phyloP scores from a whole-genome alignment of 2,113 vertebrate species.

The Lagopus leucura region DNA sequence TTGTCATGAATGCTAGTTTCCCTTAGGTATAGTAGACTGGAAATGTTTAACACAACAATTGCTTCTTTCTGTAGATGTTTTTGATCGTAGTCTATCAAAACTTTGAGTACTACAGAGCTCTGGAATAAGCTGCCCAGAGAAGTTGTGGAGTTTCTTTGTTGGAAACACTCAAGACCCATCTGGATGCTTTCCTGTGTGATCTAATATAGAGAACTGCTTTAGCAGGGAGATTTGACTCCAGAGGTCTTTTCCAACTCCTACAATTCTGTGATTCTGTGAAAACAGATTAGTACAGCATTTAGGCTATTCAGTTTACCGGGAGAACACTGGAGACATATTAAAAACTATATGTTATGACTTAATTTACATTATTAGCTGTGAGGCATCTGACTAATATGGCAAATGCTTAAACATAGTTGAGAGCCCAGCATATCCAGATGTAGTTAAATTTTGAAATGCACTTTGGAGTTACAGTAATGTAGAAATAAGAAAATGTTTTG shows the following conservation, averaged over 20 bases:
- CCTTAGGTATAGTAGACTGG: background rate
- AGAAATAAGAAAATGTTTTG: background rate
- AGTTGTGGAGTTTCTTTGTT: background rate
- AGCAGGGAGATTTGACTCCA: too few relatives aligned
- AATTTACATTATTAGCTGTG: background rate
- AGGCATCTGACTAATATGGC: background rate
- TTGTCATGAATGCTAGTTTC: background rate
- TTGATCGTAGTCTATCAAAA: background rate
- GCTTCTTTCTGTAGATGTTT: background rate
- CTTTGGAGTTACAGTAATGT: background rate
- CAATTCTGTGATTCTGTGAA: background rate
- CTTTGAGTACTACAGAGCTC: background rate
- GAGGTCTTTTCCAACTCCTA: too few relatives aligned
- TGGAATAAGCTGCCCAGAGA: too few relatives aligned
- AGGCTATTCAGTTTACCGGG: background rate
- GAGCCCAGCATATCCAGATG: background rate
- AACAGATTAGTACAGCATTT: background rate
- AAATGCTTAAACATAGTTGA: background rate
- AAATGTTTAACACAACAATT: background rate
- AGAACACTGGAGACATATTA: background rate
- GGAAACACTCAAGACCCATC: background rate
- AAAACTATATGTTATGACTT: background rate
- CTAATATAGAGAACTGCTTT: too few relatives aligned
- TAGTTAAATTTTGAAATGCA: background rate
- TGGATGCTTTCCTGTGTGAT: too few relatives aligned